Evolutionary conservation across 2,113 vertebrate species (phyloP), one percentile per base, ranked within the genome.

Genomic region (Podarcis raffonei): DNA sequence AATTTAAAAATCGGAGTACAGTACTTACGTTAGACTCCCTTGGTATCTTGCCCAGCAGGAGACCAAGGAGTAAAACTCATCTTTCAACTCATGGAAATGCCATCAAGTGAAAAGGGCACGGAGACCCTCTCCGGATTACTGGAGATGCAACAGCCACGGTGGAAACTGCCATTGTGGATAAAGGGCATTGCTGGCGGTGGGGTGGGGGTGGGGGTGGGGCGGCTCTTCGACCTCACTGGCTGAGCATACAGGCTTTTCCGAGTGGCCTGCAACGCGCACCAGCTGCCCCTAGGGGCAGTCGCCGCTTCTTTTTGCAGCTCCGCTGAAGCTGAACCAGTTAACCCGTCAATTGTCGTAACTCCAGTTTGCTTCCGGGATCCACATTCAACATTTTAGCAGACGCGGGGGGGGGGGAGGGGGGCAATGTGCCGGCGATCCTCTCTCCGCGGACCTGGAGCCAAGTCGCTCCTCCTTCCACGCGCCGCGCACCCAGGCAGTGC

Each of bases 171-270:
- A 6, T 18, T 39, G 30, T 30, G 8, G 30, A n/a, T 8, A 30
- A 57, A 32, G 6, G 78, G 30, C 25, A 35, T 15, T 3, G 20
- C 13, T 39, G 2, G 77, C 5, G n/a, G n/a, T n/a, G n/a, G n/a
- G n/a, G n/a, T 39, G 20, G 42, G 42, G 42, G 39, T 5, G 15
- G 20, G 11, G 20, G 4, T 0, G 32, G 59, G 18, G 80, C 3
- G 7, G 11, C 0, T 53, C 11, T 12, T 9, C 1, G 18, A 20
- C 22, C 25, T 1, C 22, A 2, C 68, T 3, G 27, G 6, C 68
- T 27, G 9, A 69, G 68, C 68, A 7, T n/a, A 23, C 68, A 27
- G 68, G 25, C 22, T 69, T 69, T 23, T 62, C 59, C 2, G n/a
- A 23, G 4, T 7, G 16, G 48, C 72, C 11, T n/a, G 6, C 35